Evolutionary conservation across 2,113 vertebrate genomes (phyloP), one percentile per base, ranked within the genome.

Genomic region (Myrmecophaga tridactyla): DNA sequence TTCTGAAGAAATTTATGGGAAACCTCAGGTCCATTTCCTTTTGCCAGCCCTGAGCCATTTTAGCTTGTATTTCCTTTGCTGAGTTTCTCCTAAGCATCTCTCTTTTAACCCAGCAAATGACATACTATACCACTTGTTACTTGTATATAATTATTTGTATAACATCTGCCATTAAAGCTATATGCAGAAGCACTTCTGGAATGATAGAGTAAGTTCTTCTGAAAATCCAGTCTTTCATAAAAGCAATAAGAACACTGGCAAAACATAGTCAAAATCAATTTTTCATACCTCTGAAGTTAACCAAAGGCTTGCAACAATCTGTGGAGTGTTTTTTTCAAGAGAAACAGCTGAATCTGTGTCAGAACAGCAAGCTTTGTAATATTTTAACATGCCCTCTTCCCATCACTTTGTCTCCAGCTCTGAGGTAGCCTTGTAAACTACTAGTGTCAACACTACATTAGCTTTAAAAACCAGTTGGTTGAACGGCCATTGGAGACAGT

Each of bases 21-120:
- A 75, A 8, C 27, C 23, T 96, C 23, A 76, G n/a, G 27, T 73
- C 17, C 82, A 75, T 76, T 90, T 86, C 23, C 20, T 46, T 48
- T 2, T 65, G 51, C 77, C 27, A 77, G 46, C 67, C 41, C 62
- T 70, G 53, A 69, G 58, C 65, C 27, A 93, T 72, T 89, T 80
- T n/a, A 73, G 34, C 43, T 18, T 80, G 62, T 62, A 53, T 96
- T 89, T 94, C 82, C 87, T 21, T 91, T 67, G 34, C 76, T 82
- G 75, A 41, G 41, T 88, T 78, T 78, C 39, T 65, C 84, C 34
- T 67, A 75, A 93, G 39, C 8, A 81, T 85, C 60, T 86, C 41
- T 53, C 43, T 85, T 67, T 72, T 91, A 76, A 51, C 51, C 92
- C 51, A 86, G 53, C 18, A 91, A 62, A 87, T 76, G 60, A 43